Conservation (phyloP, 1,140 invertebrate species). For the Bombus confusus region DNA sequence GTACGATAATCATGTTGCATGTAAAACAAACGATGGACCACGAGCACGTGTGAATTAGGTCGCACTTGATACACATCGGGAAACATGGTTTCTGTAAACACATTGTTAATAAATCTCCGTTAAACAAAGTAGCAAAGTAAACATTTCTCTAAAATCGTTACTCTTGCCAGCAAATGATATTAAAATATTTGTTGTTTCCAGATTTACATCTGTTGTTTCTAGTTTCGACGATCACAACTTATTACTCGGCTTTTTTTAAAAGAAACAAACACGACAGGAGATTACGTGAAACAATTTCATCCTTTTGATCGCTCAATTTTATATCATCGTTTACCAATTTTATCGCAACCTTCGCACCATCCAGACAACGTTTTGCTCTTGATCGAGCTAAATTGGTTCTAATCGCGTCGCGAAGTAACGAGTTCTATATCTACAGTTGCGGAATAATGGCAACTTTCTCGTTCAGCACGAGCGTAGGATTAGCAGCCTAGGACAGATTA, state of each 20-base stretch:
- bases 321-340: too few species aligned
- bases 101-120: neutral
- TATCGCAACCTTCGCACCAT: neutral
- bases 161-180: neutral
- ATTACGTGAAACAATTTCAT: neutral
- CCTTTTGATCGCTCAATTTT: neutral
- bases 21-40: constrained; percentile 49
- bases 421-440: neutral
- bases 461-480: constrained; percentile 63
- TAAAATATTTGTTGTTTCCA: too few species aligned
- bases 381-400: neutral
- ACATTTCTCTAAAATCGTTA: neutral
- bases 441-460: constrained; percentile 55
- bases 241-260: fast-evolving
- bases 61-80: neutral
- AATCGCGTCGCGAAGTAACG: neutral
- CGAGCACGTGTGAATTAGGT: constrained; percentile 35
- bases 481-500: constrained; percentile 65
- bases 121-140: neutral
- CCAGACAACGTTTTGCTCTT: too few species aligned
- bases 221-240: neutral
- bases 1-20: constrained; percentile 47
- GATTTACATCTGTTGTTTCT: neutral
- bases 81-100: constrained; percentile 15
- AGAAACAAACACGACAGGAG: neutral